Base-by-base conservation (phyloP, 2,888 invertebrate genomes). In the Steinernema carpocapsae region DNA sequence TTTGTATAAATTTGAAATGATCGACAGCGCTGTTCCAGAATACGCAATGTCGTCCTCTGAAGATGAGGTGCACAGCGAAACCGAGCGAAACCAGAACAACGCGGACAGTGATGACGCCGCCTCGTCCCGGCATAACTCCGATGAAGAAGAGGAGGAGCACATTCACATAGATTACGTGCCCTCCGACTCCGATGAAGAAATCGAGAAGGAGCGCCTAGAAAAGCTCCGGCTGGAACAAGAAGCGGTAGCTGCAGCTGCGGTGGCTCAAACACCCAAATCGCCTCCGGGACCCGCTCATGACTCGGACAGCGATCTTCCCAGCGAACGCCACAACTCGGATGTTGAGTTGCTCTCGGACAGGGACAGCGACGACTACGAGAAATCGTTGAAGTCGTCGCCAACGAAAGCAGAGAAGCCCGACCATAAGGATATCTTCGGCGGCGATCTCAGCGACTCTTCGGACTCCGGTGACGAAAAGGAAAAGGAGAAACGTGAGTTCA, bases 401-500 rank as follows among this genome's bases (percentile, higher is more conserved):
- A 10, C 3, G 3, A 37, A 6, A 3, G 3, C 37, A 3, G 32
- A 29, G 64, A n/a, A 29, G 10, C 4, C 64, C 32, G 64, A 64
- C 26, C 56, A 56, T 26, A 22, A 56, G 17, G 29, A 64, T 17
- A 64, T 64, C 7, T 64, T 64, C 19, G 64, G 64, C 26, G n/a
- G n/a, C 4, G 64, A 64, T 17, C 29, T 64, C 2, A 64, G 64
- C 32, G 37, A 37, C 3, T 37, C 37, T 37, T 37, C 37, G 37
- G 64, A 64, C n/a, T 64, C 64, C 17, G 77, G 74, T 32, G 77
- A 51, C 12, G 48, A 73, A 3, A 56, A 56, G 22, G 48, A 59
- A 26, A 0, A 64, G 26, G 64, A 79, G 14, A 78, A 73, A 26
- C 43, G 70, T 19, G 72, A 77, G 19, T 64, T 51, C 48, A 52